Base-by-base conservation (phyloP, 2,113 vertebrate species). In the Regulus satrapa region DNA sequence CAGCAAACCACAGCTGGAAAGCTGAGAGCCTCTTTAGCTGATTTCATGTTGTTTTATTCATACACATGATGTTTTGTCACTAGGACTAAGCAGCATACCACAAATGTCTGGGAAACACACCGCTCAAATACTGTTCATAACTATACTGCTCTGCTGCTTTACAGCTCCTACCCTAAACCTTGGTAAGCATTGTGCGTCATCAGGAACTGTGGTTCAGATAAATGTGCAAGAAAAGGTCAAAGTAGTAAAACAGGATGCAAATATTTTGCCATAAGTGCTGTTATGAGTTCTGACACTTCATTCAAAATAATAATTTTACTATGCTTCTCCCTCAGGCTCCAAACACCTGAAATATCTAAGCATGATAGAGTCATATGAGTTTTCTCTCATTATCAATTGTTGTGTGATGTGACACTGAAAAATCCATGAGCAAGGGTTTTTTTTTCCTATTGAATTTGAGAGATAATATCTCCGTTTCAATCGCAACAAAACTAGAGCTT, bases 11-110 rank as follows among this genome's bases (percentile, higher is more conserved):
- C 38, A 81, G 34, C 5, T 77, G 23, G 69, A 91, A 80, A 46
- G 29, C 34, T 84, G 45, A 55, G 45, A 76, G 41, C 31, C 5
- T 76, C 29, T 9, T 43, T 41, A 63, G 26, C 34, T 84, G 31
- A 58, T 51, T 55, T 81, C 26, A 55, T 5, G 19, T 48, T 19
- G 24, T 21, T 71, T 87, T 71, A 89, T 25, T 81, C 61, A n/a
- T 14, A 54, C 2, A 15, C 0, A 1, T 5, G 8, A 19, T 1
- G 2, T 55, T 74, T 61, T 71, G 18, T 71, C 34, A 48, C 34
- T 34, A 38, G 29, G 34, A 36, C 32, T 83, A 68, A 48, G 26
- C 14, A 59, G 52, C 43, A 79, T 31, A 26, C 5, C 52, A 74
- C 9, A 56, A 48, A 56, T 3, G 24, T 29, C 41, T 81, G 52